Base-by-base conservation (phyloP, 2,113 vertebrate species). In the Hymenochirus boettgeri region DNA sequence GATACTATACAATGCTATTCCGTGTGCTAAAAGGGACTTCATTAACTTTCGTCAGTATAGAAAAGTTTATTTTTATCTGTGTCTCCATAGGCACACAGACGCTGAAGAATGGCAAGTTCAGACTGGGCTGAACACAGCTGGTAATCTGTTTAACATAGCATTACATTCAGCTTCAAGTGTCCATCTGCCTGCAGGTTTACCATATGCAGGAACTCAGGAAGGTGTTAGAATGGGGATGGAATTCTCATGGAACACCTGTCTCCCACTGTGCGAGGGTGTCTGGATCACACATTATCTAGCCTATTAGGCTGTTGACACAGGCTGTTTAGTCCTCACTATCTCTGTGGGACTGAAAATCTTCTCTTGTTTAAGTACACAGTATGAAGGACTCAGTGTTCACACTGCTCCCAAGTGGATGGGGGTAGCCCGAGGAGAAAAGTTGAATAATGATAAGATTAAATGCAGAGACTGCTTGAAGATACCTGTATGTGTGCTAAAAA, bases 161-260 rank as follows among this genome's bases (percentile, higher is more conserved):
- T 18, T 23, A 48, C 21, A 23, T 57, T 21, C 22, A 59, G 55
- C 15, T 33, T 17, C 46, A 52, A 53, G 6, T 51, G 64, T 53
- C 64, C 56, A 52, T 52, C 31, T 42, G 25, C 19, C 21, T 42
- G 27, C 19, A 58, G 46, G 18, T 59, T 52, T 26, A 55, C 33
- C 51, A 12, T 15, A 15, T 42, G 11, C 2, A 17, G 17, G 6
- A 42, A 25, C 56, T 25, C 35, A 57, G 17, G 45, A 52, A 59
- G 64, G 56, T 59, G 64, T 45, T 67, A 67, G 47, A 67, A 67
- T 42, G 18, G 55, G 64, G 64, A n/a, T 19, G 64, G 55, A 10
- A 37, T 59, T 52, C 23, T 52, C 56, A 53, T 11, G 1, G 31
- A 59, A 33, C 64, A 59, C 46, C 55, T 66, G 55, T 59, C 64